Conservation (phyloP, 2,113 vertebrate species). For the Channa argus region DNA sequence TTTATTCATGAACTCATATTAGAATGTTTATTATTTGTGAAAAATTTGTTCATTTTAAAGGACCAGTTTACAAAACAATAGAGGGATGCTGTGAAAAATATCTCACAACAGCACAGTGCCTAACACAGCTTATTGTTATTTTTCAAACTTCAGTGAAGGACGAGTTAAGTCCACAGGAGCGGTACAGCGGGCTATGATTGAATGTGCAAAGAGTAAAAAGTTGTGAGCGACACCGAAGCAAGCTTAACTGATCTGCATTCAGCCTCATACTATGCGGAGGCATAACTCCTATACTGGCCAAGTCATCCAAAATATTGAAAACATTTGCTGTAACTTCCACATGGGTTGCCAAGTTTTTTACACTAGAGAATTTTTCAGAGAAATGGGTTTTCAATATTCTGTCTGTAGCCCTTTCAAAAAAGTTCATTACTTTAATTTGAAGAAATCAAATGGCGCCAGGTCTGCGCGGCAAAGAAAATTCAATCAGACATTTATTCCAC, state of each 20-base stretch:
- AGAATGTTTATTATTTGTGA: conserved; percentile 29
- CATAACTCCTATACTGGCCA: conserved; percentile 21
- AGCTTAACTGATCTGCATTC: conserved; percentile 23
- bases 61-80: conserved; percentile 2
- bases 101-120: background rate
- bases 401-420: conserved; percentile 16
- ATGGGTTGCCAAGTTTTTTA: conserved; percentile 47
- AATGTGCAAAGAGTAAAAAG: conserved; percentile 5
- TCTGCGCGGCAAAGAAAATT: conserved; percentile 17
- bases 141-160: background rate
- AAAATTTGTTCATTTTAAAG: conserved; percentile 23
- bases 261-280: background rate
- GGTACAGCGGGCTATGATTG: conserved; percentile 1
- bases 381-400: conserved; percentile 39
- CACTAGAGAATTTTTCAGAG: conserved; percentile 5
- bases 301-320: conserved; percentile 43
- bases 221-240: background rate
- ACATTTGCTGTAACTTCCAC: conserved; percentile 24
- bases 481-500: conserved; percentile 6
- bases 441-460: conserved; percentile 26
- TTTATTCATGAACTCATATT: conserved; percentile 47
- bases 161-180: background rate
- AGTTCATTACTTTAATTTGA: conserved; percentile 30
- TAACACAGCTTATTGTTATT: too few relatives aligned
- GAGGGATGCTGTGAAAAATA: background rate